phyloP scores from a whole-genome alignment of 2,113 vertebrate genomes.

The Montifringilla adamsi region DNA sequence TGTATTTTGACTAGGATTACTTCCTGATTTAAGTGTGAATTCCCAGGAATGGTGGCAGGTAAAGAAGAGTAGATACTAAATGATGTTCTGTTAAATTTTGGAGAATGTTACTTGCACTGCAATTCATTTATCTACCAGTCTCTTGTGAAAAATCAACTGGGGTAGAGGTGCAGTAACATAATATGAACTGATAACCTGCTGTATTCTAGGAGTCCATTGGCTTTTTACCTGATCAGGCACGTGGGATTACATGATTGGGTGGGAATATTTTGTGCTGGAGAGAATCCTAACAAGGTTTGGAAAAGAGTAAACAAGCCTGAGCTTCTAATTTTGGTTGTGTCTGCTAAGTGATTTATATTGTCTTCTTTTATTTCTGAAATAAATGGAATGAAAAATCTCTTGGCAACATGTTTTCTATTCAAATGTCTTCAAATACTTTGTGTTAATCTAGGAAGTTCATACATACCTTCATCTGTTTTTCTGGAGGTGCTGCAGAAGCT shows the following conservation, averaged over 20 bases:
- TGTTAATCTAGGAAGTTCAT: background rate
- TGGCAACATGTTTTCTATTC: background rate
- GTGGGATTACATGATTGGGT: background rate
- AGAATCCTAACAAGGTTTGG: background rate
- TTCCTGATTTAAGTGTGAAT: background rate
- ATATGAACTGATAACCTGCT: rapidly evolving
- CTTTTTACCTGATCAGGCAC: background rate
- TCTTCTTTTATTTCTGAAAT: constrained; percentile 21
- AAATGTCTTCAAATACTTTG: background rate
- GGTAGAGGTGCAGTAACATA: background rate
- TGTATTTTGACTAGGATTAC: background rate
- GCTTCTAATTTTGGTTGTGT: background rate
- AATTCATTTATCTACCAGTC: background rate
- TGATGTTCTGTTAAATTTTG: background rate
- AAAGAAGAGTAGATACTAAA: background rate
- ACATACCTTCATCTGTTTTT: background rate
- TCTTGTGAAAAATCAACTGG: background rate
- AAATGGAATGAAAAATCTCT: background rate
- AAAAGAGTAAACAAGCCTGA: background rate
- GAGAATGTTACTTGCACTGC: background rate
- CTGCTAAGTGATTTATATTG: background rate
- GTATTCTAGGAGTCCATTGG: background rate
- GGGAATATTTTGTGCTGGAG: background rate
- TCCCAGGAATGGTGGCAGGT: background rate
- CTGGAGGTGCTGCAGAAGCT: background rate